A percentile compares a stretch with the other conserved stretches of the same genome.
Conservation (phyloP, 2,113 vertebrate species). For the Kobus ellipsiprymnus region DNA sequence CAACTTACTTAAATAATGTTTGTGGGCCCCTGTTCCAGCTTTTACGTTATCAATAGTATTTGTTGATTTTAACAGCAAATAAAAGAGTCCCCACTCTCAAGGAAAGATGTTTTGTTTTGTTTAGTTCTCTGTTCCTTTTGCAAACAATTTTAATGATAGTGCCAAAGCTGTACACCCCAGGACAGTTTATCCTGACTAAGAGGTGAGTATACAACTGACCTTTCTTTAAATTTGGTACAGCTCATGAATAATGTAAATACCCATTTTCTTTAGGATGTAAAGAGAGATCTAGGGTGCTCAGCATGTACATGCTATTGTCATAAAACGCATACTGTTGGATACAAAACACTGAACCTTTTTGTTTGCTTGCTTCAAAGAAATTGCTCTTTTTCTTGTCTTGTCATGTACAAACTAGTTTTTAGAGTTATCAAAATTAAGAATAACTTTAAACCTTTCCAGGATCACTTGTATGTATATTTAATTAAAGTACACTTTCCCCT, state of each 20-base stretch:
- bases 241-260: conserved; percentile 76
- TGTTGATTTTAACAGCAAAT: conserved; percentile 83
- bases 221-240: conserved; percentile 61
- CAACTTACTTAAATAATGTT: conserved; percentile 86
- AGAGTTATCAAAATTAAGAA: conserved; percentile 74
- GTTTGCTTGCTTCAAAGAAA: conserved; percentile 81
- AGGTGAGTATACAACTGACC: conserved; percentile 63
- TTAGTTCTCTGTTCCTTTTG: conserved; percentile 62
- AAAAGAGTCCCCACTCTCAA: conserved; percentile 70
- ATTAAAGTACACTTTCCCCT: conserved; percentile 78
- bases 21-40: conserved; percentile 75
- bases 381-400: conserved; percentile 79
- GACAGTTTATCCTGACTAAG: conserved; percentile 78
- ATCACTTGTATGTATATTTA: conserved; percentile 80
- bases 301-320: conserved; percentile 76
- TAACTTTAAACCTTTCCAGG: conserved; percentile 73
- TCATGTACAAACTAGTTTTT: conserved; percentile 75
- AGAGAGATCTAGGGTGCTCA: conserved; percentile 80
- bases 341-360: conserved; percentile 84
- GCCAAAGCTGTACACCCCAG: conserved; percentile 86
- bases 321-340: conserved; percentile 78
- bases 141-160: conserved; percentile 75
- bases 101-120: conserved; percentile 68
- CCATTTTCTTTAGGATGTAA: conserved; percentile 77
- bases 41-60: conserved; percentile 77